Evolutionary conservation across 2,113 vertebrate species (phyloP).

Genomic region (Phrynosoma blainvillii): DNA sequence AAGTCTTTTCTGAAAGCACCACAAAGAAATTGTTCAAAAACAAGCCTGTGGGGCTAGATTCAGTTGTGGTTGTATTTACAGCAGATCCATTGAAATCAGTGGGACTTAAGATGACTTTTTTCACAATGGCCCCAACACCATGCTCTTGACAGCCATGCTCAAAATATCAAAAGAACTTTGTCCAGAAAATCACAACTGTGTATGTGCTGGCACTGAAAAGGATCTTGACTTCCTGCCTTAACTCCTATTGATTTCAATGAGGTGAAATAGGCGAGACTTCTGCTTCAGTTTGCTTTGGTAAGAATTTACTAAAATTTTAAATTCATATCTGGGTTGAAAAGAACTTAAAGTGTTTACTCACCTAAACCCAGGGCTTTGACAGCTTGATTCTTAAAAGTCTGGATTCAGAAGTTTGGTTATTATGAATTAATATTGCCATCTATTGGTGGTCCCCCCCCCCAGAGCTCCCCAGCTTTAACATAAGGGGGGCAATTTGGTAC

Average conservation of each 20-base stretch:
- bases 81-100: not conserved
- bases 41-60: not conserved
- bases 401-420: not conserved
- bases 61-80: not conserved
- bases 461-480: no score
- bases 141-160: no score
- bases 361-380: not conserved
- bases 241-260: no score
- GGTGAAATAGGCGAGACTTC: not conserved
- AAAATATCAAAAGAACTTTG: no score
- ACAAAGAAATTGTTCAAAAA: not conserved
- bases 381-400: not conserved
- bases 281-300: not conserved
- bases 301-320: not conserved
- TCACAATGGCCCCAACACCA: no score
- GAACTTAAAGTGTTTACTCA: not conserved
- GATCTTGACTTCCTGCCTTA: no score
- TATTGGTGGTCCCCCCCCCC: no score
- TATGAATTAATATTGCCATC: no score
- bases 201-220: no score
- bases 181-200: no score
- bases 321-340: not conserved
- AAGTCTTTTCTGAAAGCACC: not conserved
- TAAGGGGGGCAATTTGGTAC: no score
- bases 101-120: not conserved